Base-by-base conservation (phyloP, 1,140 invertebrate species). In the Drosophila malerkotliana region DNA sequence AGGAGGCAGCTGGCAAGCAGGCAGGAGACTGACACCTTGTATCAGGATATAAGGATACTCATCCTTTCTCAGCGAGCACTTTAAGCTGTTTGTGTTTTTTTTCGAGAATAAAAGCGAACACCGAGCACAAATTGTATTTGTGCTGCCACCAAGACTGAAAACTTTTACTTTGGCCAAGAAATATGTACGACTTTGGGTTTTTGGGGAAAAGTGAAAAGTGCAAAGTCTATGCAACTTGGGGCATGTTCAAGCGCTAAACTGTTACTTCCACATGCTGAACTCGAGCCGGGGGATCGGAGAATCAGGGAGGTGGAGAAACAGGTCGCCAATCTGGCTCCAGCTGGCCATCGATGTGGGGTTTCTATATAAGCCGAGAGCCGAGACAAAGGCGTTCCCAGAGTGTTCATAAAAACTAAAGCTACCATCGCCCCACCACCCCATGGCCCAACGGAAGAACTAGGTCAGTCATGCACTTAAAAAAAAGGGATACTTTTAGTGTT, bases 221-320 rank as follows among this genome's bases (percentile, higher is more conserved):
- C 63, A 55, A 59, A 58, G 57, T 66, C 64, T 37, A 66, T 72
- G 82, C 74, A 87, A 77, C 81, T 85, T 82, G 81, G 82, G 66
- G 78, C 82, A 81, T 87, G 82, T 87, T 87, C 80, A 69, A 85
- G 82, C 81, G 82, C 79, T 87, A 87, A 84, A 85, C 81, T 87
- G 81, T 82, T 87, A 85, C 78, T 85, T 85, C 82, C 82, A 82
- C 82, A 87, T 81, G 78, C 69, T 74, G 48, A 62, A 55, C 44
- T 30, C 37, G 51, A 41, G 12, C 48, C 24, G 14, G 9, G 8
- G 18, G 9, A 12, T 54, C 24, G 12, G 7, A 4, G 9, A 21
- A 1, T 18, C 24, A 12, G 34, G 63, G 45, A 56, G 44, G 45
- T 10, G 37, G 12, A 45, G 28, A 28, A 37, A 55, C 57, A 53